phyloP scores from a whole-genome alignment of 2,888 invertebrate species.

The Campoplex nolae region DNA sequence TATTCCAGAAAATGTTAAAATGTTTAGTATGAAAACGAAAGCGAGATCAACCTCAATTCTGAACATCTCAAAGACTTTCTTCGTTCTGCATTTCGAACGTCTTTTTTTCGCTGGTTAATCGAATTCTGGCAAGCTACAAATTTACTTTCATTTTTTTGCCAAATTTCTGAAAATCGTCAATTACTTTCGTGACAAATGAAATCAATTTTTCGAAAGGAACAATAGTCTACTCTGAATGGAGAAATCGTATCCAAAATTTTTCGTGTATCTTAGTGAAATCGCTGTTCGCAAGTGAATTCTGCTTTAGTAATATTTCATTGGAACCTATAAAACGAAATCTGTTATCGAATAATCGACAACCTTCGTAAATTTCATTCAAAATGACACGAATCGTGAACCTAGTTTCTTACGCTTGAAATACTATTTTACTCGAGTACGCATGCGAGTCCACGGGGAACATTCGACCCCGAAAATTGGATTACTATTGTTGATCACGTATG shows the following conservation, averaged over 20 bases:
- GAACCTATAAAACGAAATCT: background rate
- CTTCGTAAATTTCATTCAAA: background rate
- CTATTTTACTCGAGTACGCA: conserved; percentile 72
- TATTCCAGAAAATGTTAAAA: conserved; percentile 8
- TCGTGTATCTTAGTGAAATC: background rate
- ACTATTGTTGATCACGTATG: conserved; percentile 58
- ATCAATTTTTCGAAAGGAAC: background rate
- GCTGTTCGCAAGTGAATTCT: background rate
- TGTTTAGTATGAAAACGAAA: conserved; percentile 51
- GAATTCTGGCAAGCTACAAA: conserved; percentile 7
- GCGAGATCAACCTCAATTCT: conserved; percentile 56
- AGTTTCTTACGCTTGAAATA: conserved; percentile 11
- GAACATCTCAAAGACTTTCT: conserved; percentile 45
- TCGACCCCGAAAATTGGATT: conserved; percentile 77
- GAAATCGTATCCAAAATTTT: background rate
- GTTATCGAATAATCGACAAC: background rate
- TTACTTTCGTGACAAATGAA: conserved; percentile 8
- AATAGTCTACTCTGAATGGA: background rate
- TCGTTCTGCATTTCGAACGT: conserved; percentile 15
- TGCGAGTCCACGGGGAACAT: conserved; percentile 64
- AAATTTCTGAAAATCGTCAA: background rate
- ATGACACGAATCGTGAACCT: background rate
- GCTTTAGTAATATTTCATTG: background rate
- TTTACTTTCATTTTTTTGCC: conserved; percentile 2
- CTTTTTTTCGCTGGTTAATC: conserved; percentile 31